Base-by-base conservation (phyloP, 2,797 vertebrate genomes). In the Pseudomugil gertrudae region DNA sequence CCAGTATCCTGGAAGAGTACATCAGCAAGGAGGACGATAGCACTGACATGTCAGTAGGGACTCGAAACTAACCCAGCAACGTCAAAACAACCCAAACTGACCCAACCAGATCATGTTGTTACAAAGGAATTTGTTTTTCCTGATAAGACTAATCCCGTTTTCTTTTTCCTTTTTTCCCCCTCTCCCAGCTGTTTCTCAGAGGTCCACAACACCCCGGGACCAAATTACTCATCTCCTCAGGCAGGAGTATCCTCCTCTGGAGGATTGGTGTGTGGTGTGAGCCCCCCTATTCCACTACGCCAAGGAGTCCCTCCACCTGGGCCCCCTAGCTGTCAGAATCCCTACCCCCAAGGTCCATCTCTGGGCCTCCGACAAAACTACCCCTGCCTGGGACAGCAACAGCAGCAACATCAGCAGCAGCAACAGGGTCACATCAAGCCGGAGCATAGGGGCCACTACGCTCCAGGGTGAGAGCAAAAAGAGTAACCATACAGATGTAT, bases 21-120 rank as follows among this genome's bases (percentile, higher is more conserved):
- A 99, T 99, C 93, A 96, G 95, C 94, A 99, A 99, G 91, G 97
- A 99, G 83, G 98, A 99, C 84, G 98, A 99, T 83, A 97, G 96
- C 58, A 91, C 96, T 15, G 97, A 99, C 87, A 98, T 99, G 98
- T 99, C 90, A 97, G 97, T 95, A 82, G 74, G 74, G 84, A 84
- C 84, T 85, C 75, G 54, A 40, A 40, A 66, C 78, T 69, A 74
- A 62, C 67, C 71, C 56, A 35, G 66, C 83, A 81, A 87, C 54
- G 76, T 87, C 86, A 87, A 88, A 91, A 88, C 87, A 90, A 83
- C 84, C 85, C 38, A 56, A 63, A 27, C 65, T 67, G 55, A 84
- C 75, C 48, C 3, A 83, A 81, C 79, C 84, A 75, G 76, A 84
- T 84, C 83, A 83, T 89, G 83, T 89, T 36, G 76, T 89, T 88